phyloP scores from a whole-genome alignment of 2,113 vertebrate genomes.

The Orientallactaga bullata region DNA sequence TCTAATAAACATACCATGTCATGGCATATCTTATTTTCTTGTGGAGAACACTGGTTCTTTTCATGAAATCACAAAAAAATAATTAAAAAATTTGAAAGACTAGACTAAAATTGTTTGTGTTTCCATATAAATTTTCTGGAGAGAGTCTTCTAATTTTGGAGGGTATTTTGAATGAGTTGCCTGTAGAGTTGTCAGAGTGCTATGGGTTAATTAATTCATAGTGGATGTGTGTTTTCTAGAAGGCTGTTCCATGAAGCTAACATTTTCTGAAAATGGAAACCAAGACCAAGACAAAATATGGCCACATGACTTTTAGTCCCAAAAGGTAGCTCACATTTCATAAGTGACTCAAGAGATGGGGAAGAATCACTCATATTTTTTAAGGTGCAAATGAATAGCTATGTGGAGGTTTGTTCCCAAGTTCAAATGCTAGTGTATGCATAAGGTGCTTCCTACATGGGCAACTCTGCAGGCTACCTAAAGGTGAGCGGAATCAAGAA shows the following conservation, averaged over 20 bases:
- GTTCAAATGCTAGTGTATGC: neutral
- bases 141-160: neutral
- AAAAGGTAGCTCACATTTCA: neutral
- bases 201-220: neutral
- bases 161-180: neutral
- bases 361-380: neutral
- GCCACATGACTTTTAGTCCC: accelerated
- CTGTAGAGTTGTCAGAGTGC: neutral
- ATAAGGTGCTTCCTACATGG: neutral
- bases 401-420: neutral
- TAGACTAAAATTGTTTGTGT: neutral
- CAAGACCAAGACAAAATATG: neutral
- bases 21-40: too few species aligned
- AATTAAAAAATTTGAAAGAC: neutral
- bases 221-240: neutral
- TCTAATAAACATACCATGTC: neutral
- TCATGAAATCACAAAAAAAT: neutral
- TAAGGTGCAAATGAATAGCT: neutral
- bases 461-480: neutral
- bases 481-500: neutral
- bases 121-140: neutral
- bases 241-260: neutral
- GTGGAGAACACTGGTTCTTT: neutral
- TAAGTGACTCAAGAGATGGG: neutral
- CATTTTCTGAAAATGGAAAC: neutral